Evolutionary conservation across 2,113 vertebrate species (phyloP).

Genomic region (Oriolus oriolus): DNA sequence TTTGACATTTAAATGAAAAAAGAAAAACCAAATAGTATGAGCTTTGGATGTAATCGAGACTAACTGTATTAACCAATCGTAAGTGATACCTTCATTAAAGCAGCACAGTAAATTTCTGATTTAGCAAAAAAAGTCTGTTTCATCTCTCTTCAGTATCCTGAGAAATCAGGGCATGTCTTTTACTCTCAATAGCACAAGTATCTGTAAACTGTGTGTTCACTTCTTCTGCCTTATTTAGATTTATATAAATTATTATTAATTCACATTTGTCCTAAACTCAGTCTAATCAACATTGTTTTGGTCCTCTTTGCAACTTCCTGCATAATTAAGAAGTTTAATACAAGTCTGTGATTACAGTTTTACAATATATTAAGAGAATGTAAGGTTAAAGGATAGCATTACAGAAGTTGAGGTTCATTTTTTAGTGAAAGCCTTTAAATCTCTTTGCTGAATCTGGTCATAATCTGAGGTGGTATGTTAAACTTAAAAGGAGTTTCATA

Average conservation of each 20-base stretch:
- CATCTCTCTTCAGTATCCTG: neutral
- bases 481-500: neutral
- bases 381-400: neutral
- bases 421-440: neutral
- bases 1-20: neutral
- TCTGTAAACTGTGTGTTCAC: neutral
- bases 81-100: neutral
- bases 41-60: neutral
- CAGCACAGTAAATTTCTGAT: neutral
- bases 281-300: neutral
- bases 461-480: neutral
- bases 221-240: neutral
- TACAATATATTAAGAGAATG: neutral
- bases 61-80: neutral
- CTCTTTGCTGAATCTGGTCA: neutral
- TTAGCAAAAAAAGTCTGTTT: neutral
- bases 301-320: neutral
- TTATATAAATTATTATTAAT: neutral
- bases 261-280: neutral
- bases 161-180: neutral
- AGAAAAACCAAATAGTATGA: neutral
- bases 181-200: neutral
- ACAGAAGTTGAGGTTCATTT: neutral
- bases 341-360: neutral
- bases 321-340: neutral